Percentiles rank a stretch among this genome's conserved stretches.
Conservation (phyloP, 2,113 vertebrate genomes). For the Myodes glareolus region DNA sequence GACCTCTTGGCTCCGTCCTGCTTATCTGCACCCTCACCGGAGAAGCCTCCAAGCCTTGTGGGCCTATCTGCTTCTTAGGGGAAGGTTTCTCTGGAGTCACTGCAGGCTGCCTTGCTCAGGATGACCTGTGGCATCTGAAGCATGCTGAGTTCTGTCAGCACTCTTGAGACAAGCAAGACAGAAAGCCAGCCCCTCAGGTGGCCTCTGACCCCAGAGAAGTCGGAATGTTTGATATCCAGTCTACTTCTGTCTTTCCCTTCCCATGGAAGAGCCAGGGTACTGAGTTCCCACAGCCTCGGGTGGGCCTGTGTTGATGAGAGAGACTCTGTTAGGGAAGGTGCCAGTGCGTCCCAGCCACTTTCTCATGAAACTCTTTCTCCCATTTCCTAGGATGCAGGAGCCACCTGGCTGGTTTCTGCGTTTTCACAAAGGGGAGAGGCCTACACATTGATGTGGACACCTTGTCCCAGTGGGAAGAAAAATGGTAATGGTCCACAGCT, state of each 20-base stretch:
- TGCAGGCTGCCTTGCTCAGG: neutral
- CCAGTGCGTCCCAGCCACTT: neutral
- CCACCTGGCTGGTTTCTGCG: conserved; percentile 1
- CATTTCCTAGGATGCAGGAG: neutral
- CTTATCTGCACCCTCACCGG: neutral
- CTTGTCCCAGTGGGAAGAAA: neutral
- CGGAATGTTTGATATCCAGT: neutral
- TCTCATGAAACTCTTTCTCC: neutral
- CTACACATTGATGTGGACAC: neutral
- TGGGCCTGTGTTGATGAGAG: neutral
- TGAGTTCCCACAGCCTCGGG: neutral
- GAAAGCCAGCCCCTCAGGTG: conserved; percentile 39
- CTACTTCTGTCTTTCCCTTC: neutral
- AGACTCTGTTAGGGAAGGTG: neutral
- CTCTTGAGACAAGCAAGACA: neutral
- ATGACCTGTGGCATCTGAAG: neutral
- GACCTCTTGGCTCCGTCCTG: neutral
- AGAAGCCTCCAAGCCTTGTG: neutral
- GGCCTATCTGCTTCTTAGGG: neutral
- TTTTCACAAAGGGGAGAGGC: neutral
- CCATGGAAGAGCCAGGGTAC: neutral
- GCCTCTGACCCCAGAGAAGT: conserved; percentile 23
- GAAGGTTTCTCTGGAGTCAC: neutral
- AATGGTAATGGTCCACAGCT: neutral
- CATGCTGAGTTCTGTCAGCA: neutral